These are phyloP conservation scores for Lasioglossum malachurum DNA, from an alignment of 2,888 invertebrate genomes.

Conservation along the genomic window DNA sequence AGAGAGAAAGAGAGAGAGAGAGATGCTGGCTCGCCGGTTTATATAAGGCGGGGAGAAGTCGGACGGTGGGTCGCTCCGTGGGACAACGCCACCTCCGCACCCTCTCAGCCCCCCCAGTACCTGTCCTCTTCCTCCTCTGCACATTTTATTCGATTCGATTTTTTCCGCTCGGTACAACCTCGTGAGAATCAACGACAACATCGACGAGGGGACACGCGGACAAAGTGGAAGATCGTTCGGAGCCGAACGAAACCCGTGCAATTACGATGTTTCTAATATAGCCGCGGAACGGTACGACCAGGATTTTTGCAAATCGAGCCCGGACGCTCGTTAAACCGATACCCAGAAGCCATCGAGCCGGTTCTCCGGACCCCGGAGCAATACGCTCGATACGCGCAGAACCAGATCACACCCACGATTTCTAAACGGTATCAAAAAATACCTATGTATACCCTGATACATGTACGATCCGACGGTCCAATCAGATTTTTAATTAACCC, in stretches of 20 bases:
- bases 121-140: constrained; percentile 19
- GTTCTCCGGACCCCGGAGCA: constrained; percentile 48
- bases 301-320: constrained; percentile 52
- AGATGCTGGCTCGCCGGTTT: constrained; percentile 66
- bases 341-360: constrained; percentile 71
- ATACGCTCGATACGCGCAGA: not conserved
- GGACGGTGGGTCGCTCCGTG: constrained; percentile 67
- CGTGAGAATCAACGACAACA: constrained; percentile 62
- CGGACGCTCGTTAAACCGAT: constrained; percentile 64
- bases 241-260: not conserved
- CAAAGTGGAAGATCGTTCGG: constrained; percentile 12
- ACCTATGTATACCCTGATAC: not conserved
- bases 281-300: constrained; percentile 34
- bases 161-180: constrained; percentile 44
- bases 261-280: constrained; percentile 13
- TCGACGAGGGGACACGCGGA: not conserved
- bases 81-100: constrained; percentile 68
- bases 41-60: constrained; percentile 60
- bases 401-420: not conserved
- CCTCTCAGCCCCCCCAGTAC: constrained; percentile 31
- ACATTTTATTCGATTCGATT: constrained; percentile 41
- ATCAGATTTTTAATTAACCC: not conserved
- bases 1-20: not conserved
- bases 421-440: not conserved
- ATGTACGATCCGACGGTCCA: rapidly evolving